phyloP scores from a whole-genome alignment of 64 coral and sea anemone genomes.

The Stylophora pistillata region DNA sequence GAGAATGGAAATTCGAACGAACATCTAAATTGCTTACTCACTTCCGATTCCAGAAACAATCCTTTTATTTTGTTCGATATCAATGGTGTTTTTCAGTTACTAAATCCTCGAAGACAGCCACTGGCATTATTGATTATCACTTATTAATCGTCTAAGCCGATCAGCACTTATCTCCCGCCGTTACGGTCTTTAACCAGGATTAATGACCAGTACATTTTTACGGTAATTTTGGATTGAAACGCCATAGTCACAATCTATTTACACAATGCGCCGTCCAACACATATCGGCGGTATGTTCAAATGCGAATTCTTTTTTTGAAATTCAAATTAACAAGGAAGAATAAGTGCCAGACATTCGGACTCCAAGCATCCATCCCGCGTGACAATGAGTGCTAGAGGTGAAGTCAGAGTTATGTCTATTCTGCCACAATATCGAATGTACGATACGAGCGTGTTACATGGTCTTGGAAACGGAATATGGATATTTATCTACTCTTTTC shows the following conservation, averaged over 20 bases:
- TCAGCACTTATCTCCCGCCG: slow-evolving; percentile 17
- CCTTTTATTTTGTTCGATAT: not conserved
- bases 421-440: too few species aligned
- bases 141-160: not conserved
- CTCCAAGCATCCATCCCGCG: not conserved
- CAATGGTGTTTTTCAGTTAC: not conserved
- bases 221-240: not conserved
- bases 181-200: slow-evolving; percentile 35
- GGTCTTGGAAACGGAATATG: too few species aligned
- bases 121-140: not conserved
- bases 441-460: too few species aligned
- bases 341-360: slow-evolving; percentile 15
- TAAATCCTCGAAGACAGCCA: slow-evolving; percentile 43
- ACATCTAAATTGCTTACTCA: not conserved
- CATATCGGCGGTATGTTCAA: not conserved
- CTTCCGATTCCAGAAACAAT: not conserved
- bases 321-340: slow-evolving; percentile 49
- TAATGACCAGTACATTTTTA: not conserved
- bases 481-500: not conserved
- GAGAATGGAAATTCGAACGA: too few species aligned
- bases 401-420: not conserved
- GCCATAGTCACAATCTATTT: not conserved
- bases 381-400: not conserved
- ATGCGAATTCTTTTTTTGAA: not conserved
- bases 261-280: not conserved